These are phyloP conservation scores for Drosophila fungiperda DNA, from an alignment of 2,888 invertebrate genomes.

Conservation along the genomic window DNA sequence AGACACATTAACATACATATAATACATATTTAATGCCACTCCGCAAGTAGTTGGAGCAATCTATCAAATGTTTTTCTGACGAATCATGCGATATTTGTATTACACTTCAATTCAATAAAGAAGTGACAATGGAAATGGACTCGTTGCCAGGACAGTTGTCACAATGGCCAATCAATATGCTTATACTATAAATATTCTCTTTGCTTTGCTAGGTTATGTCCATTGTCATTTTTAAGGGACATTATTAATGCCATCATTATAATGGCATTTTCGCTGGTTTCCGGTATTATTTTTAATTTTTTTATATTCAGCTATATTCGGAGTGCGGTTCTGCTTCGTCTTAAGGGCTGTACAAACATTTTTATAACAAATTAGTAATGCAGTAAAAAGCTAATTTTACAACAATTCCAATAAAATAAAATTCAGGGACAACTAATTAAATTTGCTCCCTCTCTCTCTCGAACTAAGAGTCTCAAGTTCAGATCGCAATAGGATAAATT, in stretches of 20 bases:
- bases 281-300: neutral
- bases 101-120: slow-evolving; percentile 47
- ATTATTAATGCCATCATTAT: too few relatives aligned
- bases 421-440: neutral
- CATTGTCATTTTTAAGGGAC: slow-evolving; percentile 42
- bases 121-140: slow-evolving; percentile 37
- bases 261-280: neutral
- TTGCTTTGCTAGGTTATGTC: slow-evolving; percentile 15
- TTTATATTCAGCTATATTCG: neutral
- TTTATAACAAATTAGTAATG: neutral
- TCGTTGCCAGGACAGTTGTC: slow-evolving; percentile 16
- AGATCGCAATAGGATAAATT: neutral
- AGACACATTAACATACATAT: neutral
- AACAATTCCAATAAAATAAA: neutral
- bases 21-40: slow-evolving; percentile 13
- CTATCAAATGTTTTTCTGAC: slow-evolving; percentile 59
- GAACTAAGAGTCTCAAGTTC: neutral
- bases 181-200: slow-evolving; percentile 37
- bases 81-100: slow-evolving; percentile 61
- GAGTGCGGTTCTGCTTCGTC: neutral
- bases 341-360: neutral
- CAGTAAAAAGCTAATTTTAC: neutral
- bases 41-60: slow-evolving; percentile 26
- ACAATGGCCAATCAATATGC: slow-evolving; percentile 48
- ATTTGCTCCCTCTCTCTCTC: neutral